Evolutionary conservation across 2,888 invertebrate genomes (phyloP).

Genomic region (Dysmachus trigonus): DNA sequence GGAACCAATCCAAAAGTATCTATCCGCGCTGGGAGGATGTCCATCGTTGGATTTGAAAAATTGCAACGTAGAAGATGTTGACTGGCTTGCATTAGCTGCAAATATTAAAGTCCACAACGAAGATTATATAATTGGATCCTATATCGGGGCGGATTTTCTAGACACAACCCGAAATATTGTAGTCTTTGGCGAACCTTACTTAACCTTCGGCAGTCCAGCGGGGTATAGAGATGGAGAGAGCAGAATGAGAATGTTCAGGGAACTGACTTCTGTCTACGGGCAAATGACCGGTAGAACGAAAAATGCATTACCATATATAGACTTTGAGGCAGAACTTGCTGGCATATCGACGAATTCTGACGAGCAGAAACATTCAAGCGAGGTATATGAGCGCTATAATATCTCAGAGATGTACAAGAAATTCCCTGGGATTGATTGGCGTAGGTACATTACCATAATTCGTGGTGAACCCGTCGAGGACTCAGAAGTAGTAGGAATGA

Average conservation of each 20-base stretch:
- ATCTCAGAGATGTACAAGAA: not conserved
- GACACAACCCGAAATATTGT: not conserved
- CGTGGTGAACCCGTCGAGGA: not conserved
- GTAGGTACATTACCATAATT: not conserved
- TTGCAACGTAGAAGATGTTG: not conserved
- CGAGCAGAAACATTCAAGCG: not conserved
- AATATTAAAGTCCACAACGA: not conserved
- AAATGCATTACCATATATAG: not conserved
- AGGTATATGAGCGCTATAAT: not conserved
- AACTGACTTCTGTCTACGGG: not conserved
- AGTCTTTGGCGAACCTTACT: not conserved
- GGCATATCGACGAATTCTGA: not conserved
- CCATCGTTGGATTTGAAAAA: not conserved
- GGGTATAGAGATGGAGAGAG: not conserved
- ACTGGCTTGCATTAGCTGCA: not conserved
- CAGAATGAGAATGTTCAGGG: not conserved
- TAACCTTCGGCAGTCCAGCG: not conserved
- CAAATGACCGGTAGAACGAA: not conserved
- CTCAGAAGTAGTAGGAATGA: not conserved
- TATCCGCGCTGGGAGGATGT: not conserved
- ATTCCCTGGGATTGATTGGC: not conserved
- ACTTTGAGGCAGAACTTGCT: not conserved
- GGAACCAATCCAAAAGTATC: not conserved
- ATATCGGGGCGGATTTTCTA: not conserved
- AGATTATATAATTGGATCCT: conserved; percentile 19